Conservation (phyloP, 2,113 vertebrate species). For the Suricata suricatta region DNA sequence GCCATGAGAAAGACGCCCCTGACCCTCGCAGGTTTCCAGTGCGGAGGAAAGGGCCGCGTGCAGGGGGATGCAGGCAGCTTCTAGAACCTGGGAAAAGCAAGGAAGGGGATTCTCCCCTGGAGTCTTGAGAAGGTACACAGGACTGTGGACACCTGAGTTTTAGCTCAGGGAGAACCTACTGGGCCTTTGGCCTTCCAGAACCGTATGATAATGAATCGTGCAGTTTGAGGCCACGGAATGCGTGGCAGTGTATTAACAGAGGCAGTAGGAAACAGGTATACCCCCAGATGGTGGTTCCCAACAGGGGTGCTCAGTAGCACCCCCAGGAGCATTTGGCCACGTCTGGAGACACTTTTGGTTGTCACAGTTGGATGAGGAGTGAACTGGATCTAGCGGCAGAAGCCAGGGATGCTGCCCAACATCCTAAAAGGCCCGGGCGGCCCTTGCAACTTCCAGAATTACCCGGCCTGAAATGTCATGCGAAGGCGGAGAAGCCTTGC, state of each 20-base stretch:
- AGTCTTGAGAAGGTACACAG: not conserved
- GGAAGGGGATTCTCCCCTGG: not conserved
- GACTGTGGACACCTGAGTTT: not conserved
- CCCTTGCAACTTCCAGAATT: not conserved
- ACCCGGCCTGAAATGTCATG: not conserved
- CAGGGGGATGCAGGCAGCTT: not conserved
- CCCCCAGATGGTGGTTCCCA: not conserved
- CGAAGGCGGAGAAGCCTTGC: not conserved
- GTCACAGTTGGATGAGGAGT: not conserved
- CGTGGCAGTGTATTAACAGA: not conserved
- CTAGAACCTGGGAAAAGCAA: not conserved
- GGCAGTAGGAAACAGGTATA: not conserved
- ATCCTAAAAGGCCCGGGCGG: no score
- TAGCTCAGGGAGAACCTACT: not conserved
- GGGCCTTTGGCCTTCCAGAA: not conserved
- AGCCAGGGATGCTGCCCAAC: not conserved
- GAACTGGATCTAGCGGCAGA: not conserved
- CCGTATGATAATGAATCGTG: not conserved
- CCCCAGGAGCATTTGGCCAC: rapidly evolving
- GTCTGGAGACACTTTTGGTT: not conserved
- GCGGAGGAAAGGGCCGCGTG: not conserved
- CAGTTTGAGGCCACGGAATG: not conserved
- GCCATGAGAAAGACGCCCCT: not conserved
- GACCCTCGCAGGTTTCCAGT: not conserved
- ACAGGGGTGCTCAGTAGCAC: not conserved